Conservation (phyloP, 2,113 vertebrate genomes). For the Gymnobelideus leadbeateri region DNA sequence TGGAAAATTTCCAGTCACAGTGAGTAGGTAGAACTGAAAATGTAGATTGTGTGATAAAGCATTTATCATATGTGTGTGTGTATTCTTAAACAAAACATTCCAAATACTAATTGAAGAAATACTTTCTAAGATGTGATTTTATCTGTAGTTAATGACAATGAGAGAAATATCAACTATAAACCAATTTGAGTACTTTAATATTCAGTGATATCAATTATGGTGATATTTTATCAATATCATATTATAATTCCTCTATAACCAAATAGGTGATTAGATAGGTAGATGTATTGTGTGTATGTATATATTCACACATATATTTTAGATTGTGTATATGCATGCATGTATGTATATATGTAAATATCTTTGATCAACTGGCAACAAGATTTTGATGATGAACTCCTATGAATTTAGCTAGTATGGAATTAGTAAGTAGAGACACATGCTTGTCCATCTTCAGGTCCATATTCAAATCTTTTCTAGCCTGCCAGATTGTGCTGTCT, state of each 20-base stretch:
- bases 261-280: conserved; percentile 10
- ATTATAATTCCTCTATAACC: neutral
- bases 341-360: neutral
- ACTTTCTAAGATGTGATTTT: conserved; percentile 30
- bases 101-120: conserved; percentile 18
- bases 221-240: neutral
- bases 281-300: too few relatives aligned
- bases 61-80: conserved; percentile 4
- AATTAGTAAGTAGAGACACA: neutral
- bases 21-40: conserved; percentile 77
- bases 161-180: conserved; percentile 48
- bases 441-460: neutral
- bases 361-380: neutral
- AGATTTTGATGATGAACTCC: neutral
- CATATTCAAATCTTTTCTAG: neutral
- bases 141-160: conserved; percentile 22
- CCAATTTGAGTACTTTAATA: neutral
- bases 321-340: neutral
- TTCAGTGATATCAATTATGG: neutral
- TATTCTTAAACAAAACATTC: conserved; percentile 43
- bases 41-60: neutral
- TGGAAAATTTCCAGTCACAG: conserved; percentile 9
- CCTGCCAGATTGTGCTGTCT: neutral
- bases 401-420: neutral
- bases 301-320: neutral